A percentile compares a stretch with the other conserved stretches of the same genome.
Evolutionary conservation across 1,140 invertebrate genomes (phyloP).

Genomic region (Drosophila erecta): DNA sequence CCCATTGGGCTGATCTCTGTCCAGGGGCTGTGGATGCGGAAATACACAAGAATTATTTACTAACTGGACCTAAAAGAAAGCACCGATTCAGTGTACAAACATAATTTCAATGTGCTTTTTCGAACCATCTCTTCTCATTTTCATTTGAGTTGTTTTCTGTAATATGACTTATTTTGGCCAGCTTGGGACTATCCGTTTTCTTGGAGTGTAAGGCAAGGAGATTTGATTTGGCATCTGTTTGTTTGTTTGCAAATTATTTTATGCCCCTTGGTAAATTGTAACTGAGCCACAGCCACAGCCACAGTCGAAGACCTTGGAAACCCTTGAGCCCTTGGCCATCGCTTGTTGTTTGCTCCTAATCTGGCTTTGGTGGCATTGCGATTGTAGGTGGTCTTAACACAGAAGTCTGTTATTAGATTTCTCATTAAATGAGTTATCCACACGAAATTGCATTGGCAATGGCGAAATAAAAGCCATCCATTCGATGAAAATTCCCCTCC

Average conservation of each 20-base stretch:
- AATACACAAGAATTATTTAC: neutral
- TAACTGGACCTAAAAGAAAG: neutral
- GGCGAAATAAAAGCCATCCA: conserved; percentile 63
- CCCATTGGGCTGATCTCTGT: conserved; percentile 90
- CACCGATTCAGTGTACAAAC: neutral
- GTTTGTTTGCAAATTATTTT: conserved; percentile 76
- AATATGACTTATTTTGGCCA: too few relatives aligned
- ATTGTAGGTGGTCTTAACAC: conserved; percentile 15
- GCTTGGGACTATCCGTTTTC: neutral
- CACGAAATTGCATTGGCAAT: conserved; percentile 58
- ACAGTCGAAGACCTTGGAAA: conserved; percentile 2
- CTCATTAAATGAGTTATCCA: conserved; percentile 75
- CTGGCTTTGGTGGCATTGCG: conserved; percentile 42
- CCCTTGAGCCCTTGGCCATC: neutral
- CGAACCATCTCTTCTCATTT: too few relatives aligned
- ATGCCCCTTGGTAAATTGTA: conserved; percentile 64
- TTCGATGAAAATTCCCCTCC: conserved; percentile 61
- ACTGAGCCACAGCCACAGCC: conserved; percentile 25
- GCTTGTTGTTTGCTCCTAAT: conserved; percentile 1
- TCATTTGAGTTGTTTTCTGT: too few relatives aligned
- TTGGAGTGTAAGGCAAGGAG: conserved; percentile 4
- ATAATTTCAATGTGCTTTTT: too few relatives aligned
- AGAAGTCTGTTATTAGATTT: conserved; percentile 64
- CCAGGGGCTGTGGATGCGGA: conserved; percentile 85
- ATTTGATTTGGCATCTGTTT: conserved; percentile 64